Evolutionary conservation across 2,797 vertebrate species (phyloP), one percentile per base, ranked within the genome.

Genomic region (Botia kubotai): DNA sequence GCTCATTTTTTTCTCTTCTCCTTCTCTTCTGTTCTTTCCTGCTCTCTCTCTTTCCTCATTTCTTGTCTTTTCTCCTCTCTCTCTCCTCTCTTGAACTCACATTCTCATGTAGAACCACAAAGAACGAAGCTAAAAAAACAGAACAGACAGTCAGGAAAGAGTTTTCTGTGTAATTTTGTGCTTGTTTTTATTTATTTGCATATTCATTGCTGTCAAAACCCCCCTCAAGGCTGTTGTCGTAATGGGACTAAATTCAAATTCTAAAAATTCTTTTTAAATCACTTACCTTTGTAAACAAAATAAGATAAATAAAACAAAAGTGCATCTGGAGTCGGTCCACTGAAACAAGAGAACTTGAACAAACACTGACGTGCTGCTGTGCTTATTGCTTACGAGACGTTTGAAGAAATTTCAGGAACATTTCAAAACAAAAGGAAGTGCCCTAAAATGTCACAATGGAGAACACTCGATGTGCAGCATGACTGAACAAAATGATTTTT

Each of bases 211-310:
- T 83, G 82, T 68, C 67, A 79, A 46, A 75, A 66, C 58, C 46
- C 46, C 8, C 6, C 14, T 57, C 53, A 29, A 26, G 26, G 48
- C 36, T 69, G 17, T 19, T 66, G 57, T 81, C 23, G 16, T 82
- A 71, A 63, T 75, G 17, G 77, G 73, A 77, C 48, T 73, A 68
- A 62, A 33, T 83, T 26, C 48, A 68, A 78, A 79, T 76, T 26
- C 46, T 11, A 21, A 26, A 26, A 26, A 13, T 81, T 46, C 39
- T 83, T 33, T 79, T 83, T 73, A 65, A 83, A 68, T 29, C 53
- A 43, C 65, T 78, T 60, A 66, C 29, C 57, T 79, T 79, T 80
- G 74, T 67, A 66, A 60, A 65, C 53, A 39, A 36, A 60, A 60
- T 50, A 67, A 8, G 33, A 57, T 65, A 10, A 43, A 43, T 43